Base-by-base conservation (phyloP, 2,797 vertebrate genomes). In the Aeoliscus strigatus region DNA sequence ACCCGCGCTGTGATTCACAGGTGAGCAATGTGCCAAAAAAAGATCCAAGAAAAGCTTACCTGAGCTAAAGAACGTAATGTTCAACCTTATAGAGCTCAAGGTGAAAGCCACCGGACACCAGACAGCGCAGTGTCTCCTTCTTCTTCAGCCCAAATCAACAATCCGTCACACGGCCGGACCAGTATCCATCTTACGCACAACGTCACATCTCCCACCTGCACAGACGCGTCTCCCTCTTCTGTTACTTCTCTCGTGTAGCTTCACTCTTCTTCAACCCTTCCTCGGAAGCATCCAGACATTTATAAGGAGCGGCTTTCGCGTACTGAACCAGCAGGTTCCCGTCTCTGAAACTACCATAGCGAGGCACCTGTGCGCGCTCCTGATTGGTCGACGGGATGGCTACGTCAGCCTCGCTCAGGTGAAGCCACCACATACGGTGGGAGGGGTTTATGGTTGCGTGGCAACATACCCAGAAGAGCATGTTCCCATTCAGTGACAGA, bases 261-360 rank as follows among this genome's bases (percentile, higher is more conserved):
- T 28, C 1, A 5, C 16, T 38, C 15, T 30, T 23, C 30, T 27
- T 26, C 30, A 5, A 2, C 34, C 21, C 14, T 13, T 32, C 40
- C 31, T 7, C 3, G 38, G 24, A 18, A 14, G 13, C 17, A 43
- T n/a, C 47, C 51, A 43, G 33, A 78, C 29, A 41, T 74, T 66
- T 77, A 78, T 77, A 75, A 71, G 66, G 40, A 51, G 55, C 30
- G 57, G 45, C 62, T 61, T 10, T 24, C 44, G 5, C 40, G 50
- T 35, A 60, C 63, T 45, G 43, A 61, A 67, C 73, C 55, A 43
- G 61, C 71, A 79, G 63, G 85, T 87, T 80, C 86, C 80, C 84
- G 73, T 84, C 86, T 83, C 82, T 81, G 85, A 88, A 87, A 87
- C 85, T 83, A 56, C 69, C 62, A 15, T 46, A 46, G 31, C 17